These are phyloP conservation scores for Nomada flava DNA, from an alignment of 2,888 invertebrate genomes.

Conservation along the genomic window DNA sequence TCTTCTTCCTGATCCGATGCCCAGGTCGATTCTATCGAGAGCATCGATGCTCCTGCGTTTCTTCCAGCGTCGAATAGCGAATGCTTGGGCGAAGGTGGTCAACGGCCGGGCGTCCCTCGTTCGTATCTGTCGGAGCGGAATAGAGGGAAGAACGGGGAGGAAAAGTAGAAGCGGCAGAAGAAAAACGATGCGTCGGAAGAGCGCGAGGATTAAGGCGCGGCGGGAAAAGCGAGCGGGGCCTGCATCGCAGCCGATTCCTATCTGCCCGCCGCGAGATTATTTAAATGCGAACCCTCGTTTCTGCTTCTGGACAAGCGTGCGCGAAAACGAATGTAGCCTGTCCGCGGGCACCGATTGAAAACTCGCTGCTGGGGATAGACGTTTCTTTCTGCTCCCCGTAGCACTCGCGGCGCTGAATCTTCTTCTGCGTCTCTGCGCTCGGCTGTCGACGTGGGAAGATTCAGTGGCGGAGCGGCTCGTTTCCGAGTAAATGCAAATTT, in stretches of 20 bases:
- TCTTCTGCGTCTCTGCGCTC: not conserved
- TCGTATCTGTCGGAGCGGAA: slow-evolving; percentile 54
- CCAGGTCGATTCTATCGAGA: not conserved
- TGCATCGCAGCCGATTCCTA: slow-evolving; percentile 13
- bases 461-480: not conserved
- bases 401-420: slow-evolving; percentile 1
- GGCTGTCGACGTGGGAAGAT: not conserved
- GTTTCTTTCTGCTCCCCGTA: not conserved
- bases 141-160: slow-evolving; percentile 34
- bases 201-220: slow-evolving; percentile 37
- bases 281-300: slow-evolving; percentile 17
- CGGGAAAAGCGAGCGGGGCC: slow-evolving; percentile 1
- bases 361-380: not conserved
- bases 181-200: slow-evolving; percentile 57
- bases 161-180: slow-evolving; percentile 46
- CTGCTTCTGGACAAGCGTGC: not conserved
- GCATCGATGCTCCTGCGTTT: slow-evolving; percentile 21
- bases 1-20: slow-evolving; percentile 12
- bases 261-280: slow-evolving; percentile 26
- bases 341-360: slow-evolving; percentile 3
- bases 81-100: slow-evolving; percentile 38
- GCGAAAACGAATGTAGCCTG: slow-evolving; percentile 27
- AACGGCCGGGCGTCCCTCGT: slow-evolving; percentile 55
- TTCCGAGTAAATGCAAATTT: slow-evolving; percentile 17
- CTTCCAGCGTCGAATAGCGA: not conserved